These are phyloP conservation scores for Oikopleura albicans DNA, from an alignment of 23 tunicate genomes.

Conservation along the genomic window DNA sequence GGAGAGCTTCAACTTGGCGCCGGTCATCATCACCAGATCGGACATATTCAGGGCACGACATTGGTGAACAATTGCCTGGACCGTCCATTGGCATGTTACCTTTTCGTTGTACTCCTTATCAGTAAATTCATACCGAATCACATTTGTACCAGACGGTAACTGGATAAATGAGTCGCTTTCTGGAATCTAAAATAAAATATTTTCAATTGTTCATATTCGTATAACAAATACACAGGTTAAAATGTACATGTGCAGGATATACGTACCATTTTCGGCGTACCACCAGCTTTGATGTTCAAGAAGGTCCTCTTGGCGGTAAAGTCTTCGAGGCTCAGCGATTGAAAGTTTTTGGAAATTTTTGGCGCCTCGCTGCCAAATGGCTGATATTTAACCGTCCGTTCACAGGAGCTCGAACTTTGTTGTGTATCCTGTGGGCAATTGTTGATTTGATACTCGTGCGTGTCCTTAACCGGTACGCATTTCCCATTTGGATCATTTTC, in stretches of 20 bases:
- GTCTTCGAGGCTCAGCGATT: background rate
- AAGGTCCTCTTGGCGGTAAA: background rate
- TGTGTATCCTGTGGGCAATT: background rate
- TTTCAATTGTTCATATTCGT: no score
- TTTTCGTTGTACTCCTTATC: background rate
- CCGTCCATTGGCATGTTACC: background rate
- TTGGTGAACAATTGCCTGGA: background rate
- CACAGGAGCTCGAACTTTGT: background rate
- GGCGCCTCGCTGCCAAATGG: background rate
- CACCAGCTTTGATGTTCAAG: background rate
- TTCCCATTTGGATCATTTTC: background rate
- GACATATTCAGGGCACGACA: no score
- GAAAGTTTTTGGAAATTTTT: background rate
- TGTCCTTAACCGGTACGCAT: background rate
- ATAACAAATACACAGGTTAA: no score
- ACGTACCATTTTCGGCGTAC: background rate
- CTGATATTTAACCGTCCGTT: background rate
- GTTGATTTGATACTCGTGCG: background rate
- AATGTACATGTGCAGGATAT: no score
- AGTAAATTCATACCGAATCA: background rate
- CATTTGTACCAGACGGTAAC: background rate
- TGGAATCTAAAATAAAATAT: no score
- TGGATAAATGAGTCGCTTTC: no score
- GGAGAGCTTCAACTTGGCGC: no score
- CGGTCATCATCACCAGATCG: no score